Evolutionary conservation across 1,140 invertebrate genomes (phyloP).

Genomic region (Cyclargus thomasi): DNA sequence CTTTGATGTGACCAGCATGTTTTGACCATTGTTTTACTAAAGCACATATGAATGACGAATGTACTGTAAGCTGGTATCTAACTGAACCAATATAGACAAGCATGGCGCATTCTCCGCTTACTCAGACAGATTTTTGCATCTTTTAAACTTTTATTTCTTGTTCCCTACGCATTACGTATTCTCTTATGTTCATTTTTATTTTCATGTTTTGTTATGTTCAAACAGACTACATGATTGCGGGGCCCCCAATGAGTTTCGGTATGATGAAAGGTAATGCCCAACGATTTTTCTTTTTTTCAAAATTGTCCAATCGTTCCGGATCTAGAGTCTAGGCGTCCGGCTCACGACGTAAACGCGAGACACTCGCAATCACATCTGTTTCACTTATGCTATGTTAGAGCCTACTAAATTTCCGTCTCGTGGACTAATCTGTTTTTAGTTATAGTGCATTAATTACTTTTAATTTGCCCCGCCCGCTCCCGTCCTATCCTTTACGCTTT

Average conservation of each 20-base stretch:
- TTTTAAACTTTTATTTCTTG: constrained; percentile 54
- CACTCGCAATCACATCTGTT: constrained; percentile 41
- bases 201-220: constrained; percentile 78
- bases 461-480: constrained; percentile 54
- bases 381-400: constrained; percentile 49
- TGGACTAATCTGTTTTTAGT: constrained; percentile 18
- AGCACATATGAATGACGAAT: constrained; percentile 15
- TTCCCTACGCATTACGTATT: constrained; percentile 58
- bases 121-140: constrained; percentile 54
- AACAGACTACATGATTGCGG: constrained; percentile 84
- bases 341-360: constrained; percentile 25
- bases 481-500: constrained; percentile 67
- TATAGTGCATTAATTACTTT: constrained; percentile 41
- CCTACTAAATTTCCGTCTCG: constrained; percentile 49
- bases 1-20: constrained; percentile 4
- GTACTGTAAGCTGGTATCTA: constrained; percentile 52
- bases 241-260: constrained; percentile 84
- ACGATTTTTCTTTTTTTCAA: constrained; percentile 58
- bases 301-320: constrained; percentile 43
- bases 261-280: constrained; percentile 83
- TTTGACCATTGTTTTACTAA: constrained; percentile 6
- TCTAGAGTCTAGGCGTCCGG: constrained; percentile 58
- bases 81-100: constrained; percentile 52
- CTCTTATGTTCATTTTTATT: constrained; percentile 74
- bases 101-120: constrained; percentile 63